Evolutionary conservation across 2,888 invertebrate genomes (phyloP).

Genomic region (Trachelus troglodyta): DNA sequence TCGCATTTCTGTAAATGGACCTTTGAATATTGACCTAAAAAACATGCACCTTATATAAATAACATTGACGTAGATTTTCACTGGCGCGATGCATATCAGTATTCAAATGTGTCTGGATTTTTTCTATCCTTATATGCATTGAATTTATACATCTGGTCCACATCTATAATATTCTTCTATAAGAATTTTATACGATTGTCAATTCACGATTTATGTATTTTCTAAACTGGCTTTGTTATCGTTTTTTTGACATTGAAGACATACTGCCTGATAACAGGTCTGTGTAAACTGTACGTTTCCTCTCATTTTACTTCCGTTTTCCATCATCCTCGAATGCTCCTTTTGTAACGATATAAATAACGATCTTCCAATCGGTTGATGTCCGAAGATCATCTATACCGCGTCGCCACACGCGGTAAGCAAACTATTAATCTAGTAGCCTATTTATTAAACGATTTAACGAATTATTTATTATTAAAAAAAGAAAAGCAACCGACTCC

Average conservation of each 20-base stretch:
- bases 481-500: conserved; percentile 34
- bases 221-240: neutral
- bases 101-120: neutral
- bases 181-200: neutral
- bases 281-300: neutral
- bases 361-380: neutral
- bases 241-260: neutral
- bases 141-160: neutral
- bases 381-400: neutral
- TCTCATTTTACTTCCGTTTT: neutral
- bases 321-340: neutral
- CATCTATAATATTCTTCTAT: neutral
- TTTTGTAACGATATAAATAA: neutral
- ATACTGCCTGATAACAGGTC: neutral
- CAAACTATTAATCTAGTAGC: conserved; percentile 47
- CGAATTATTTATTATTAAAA: conserved; percentile 51
- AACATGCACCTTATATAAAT: neutral
- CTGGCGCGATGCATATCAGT: neutral
- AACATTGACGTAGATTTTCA: neutral
- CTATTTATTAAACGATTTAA: conserved; percentile 48
- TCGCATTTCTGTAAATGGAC: neutral
- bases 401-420: neutral
- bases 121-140: neutral
- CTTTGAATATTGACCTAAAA: neutral
- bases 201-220: neutral